Evolutionary conservation across 1,140 invertebrate species (phyloP), one percentile per base, ranked within the genome.

Genomic region (Probaryconus sp.): DNA sequence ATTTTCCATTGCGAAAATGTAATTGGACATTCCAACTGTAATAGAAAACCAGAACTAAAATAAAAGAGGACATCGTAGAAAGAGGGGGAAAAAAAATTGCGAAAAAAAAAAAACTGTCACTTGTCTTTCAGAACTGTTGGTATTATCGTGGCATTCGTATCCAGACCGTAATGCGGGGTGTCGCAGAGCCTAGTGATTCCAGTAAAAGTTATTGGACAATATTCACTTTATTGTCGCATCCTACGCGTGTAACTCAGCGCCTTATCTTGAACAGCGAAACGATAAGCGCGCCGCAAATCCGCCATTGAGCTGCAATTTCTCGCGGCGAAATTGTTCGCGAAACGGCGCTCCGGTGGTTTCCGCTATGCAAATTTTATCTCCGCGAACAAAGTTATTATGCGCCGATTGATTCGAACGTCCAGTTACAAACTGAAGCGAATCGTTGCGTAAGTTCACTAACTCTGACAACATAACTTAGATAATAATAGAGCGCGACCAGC

Each of bases 71-170:
- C n/a, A n/a, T n/a, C n/a, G n/a, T n/a, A n/a, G n/a, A n/a, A n/a
- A n/a, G n/a, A n/a, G n/a, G n/a, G n/a, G n/a, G n/a, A n/a, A n/a
- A n/a, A n/a, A n/a, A n/a, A n/a, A n/a, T n/a, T n/a, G n/a, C n/a
- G n/a, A n/a, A n/a, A n/a, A n/a, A n/a, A n/a, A n/a, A n/a, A n/a
- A n/a, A n/a, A n/a, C n/a, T n/a, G n/a, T n/a, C 50, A n/a, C 5
- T 24, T 33, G 51, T 58, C 51, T 68, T 58, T 60, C 42, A 63
- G 10, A 35, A 24, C 58, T 26, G 5, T 17, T 55, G 21, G 11
- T 26, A 45, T 14, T 10, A 7, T 10, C 17, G 13, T 20, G 26
- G 24, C 13, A 33, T 28, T 16, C 14, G 24, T 18, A 17, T 26
- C 1, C 11, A 16, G 18, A 4, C 20, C 13, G 31, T 13, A 35